These are phyloP conservation scores for Cataglyphis hispanica DNA, from an alignment of 1,140 invertebrate species.

Conservation along the genomic window DNA sequence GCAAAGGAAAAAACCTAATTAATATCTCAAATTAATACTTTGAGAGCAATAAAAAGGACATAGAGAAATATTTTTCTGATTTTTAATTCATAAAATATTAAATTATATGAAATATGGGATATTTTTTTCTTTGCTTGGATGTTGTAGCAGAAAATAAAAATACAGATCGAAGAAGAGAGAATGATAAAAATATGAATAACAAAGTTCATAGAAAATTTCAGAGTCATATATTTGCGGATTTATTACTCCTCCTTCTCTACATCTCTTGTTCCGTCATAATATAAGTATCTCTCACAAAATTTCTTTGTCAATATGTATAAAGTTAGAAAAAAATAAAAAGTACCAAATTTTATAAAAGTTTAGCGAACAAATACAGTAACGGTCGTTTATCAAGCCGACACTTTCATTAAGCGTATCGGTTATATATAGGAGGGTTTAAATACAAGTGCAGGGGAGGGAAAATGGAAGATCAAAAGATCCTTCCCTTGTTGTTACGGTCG, in stretches of 20 bases:
- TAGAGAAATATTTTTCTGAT: no score
- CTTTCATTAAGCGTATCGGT: conserved; percentile 51
- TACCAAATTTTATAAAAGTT: conserved; percentile 21
- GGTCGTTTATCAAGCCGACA: conserved; percentile 41
- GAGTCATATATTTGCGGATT: not conserved
- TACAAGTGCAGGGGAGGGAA: conserved; percentile 34
- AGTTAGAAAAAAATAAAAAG: not conserved
- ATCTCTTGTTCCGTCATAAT: not conserved
- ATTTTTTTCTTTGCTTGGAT: not conserved
- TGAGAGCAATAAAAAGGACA: no score
- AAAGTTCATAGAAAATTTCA: not conserved
- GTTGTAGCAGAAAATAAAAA: no score
- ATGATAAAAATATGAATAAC: not conserved
- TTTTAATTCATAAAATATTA: not conserved
- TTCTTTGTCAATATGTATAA: not conserved
- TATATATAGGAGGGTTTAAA: conserved; percentile 59
- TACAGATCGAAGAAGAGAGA: not conserved
- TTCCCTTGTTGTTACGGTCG: conserved; percentile 58
- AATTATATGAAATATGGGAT: not conserved
- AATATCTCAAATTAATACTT: not conserved
- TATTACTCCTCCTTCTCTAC: not conserved
- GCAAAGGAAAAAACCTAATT: not conserved
- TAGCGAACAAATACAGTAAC: not conserved
- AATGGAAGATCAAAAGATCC: conserved; percentile 76
- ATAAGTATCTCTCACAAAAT: not conserved